Evolutionary conservation across 2,113 vertebrate genomes (phyloP).

Genomic region (Eira barbara): DNA sequence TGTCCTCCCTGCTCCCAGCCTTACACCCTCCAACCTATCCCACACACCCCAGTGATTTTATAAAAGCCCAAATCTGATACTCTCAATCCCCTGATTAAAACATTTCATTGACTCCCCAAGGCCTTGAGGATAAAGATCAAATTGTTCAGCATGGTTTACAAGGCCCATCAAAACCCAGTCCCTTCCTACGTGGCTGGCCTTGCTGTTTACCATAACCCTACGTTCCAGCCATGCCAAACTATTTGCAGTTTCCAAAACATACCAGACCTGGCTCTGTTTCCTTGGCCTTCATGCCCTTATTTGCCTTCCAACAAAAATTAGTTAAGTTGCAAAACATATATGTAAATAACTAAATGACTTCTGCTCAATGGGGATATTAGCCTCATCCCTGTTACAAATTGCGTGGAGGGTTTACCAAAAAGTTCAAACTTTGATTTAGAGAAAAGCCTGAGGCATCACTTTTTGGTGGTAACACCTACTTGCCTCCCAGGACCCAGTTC

Average conservation of each 20-base stretch:
- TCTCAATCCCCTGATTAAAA: background rate
- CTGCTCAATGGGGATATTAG: background rate
- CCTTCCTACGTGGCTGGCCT: background rate
- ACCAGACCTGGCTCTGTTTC: background rate
- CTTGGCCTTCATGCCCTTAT: background rate
- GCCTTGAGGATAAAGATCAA: background rate
- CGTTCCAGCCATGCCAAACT: background rate
- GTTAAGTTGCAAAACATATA: background rate
- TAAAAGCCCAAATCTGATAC: background rate
- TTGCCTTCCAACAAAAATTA: conserved; percentile 32
- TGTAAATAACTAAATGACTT: background rate
- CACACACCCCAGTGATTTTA: background rate
- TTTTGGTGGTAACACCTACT: background rate
- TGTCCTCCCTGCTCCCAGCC: background rate
- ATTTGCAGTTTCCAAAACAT: background rate
- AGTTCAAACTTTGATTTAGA: background rate
- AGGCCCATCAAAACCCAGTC: background rate
- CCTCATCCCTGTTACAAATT: background rate
- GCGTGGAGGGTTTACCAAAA: background rate
- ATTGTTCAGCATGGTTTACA: background rate
- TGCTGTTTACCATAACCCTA: background rate
- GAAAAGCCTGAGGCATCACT: background rate
- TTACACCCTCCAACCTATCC: background rate
- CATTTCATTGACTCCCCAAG: background rate
- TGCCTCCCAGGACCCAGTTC: background rate